phyloP scores from a whole-genome alignment of 2,888 invertebrate genomes.

The Drosophila eohydei region DNA sequence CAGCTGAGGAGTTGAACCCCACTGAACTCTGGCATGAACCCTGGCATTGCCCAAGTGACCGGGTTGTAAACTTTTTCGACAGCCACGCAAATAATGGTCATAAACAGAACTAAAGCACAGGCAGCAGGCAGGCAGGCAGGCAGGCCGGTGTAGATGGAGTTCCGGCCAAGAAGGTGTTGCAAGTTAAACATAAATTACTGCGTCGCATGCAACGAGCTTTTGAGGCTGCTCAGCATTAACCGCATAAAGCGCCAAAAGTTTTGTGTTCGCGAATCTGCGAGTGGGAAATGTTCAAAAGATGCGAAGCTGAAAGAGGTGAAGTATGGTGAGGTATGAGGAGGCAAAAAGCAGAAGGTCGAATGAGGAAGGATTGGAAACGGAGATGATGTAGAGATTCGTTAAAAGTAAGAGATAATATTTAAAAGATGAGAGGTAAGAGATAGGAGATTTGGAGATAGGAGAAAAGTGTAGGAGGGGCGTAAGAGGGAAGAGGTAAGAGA shows the following conservation, averaged over 20 bases:
- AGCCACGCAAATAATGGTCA: conserved; percentile 58
- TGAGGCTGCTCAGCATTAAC: conserved; percentile 59
- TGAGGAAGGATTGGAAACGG: background rate
- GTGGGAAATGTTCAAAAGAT: conserved; percentile 13
- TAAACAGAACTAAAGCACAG: conserved; percentile 27
- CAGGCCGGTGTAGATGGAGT: conserved; percentile 7
- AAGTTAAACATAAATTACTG: conserved; percentile 60
- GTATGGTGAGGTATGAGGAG: background rate
- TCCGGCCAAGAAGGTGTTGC: conserved; percentile 50
- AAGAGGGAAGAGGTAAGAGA: background rate
- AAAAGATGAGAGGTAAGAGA: background rate
- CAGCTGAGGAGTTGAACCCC: background rate
- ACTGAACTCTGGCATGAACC: conserved; percentile 28
- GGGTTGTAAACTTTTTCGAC: conserved; percentile 54
- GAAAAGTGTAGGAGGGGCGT: too few species aligned
- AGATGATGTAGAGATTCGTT: too few species aligned
- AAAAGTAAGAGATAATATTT: background rate
- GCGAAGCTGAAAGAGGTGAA: background rate
- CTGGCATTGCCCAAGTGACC: conserved; percentile 46
- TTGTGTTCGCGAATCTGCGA: conserved; percentile 29
- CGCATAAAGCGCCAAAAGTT: conserved; percentile 57
- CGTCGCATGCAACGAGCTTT: conserved; percentile 63
- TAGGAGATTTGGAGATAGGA: background rate
- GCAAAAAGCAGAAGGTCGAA: background rate
- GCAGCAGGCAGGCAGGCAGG: background rate